A percentile compares a stretch with the other conserved stretches of the same genome.
Conservation (phyloP, 2,113 vertebrate species). For the Origma solitaria region DNA sequence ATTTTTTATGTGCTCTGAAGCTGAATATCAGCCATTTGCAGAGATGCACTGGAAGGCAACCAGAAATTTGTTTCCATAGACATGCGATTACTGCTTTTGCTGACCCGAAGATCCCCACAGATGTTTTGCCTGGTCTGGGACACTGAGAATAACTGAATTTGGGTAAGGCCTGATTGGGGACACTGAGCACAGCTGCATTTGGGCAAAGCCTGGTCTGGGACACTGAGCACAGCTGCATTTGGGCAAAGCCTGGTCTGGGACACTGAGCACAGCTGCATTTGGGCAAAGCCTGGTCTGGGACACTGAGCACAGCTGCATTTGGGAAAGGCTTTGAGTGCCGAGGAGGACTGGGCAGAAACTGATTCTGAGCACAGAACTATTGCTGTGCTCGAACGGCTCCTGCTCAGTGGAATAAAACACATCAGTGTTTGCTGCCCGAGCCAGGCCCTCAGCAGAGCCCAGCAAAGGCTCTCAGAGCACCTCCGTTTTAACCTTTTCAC, state of each 20-base stretch:
- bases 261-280: no score
- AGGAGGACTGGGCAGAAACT: background rate
- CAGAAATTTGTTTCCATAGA: background rate
- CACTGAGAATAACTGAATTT: background rate
- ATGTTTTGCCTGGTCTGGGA: background rate
- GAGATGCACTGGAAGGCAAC: conserved; percentile 20
- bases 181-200: no score
- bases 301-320: background rate
- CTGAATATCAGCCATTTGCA: conserved; percentile 47
- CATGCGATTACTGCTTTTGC: background rate
- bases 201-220: no score
- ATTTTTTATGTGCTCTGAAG: conserved; percentile 72
- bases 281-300: no score
- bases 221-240: no score
- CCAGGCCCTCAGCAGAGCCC: background rate
- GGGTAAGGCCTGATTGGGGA: no score
- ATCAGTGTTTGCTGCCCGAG: background rate
- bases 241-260: background rate
- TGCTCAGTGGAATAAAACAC: background rate
- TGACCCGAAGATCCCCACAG: background rate
- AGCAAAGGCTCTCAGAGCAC: background rate
- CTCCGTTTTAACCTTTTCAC: background rate
- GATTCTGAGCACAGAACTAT: background rate
- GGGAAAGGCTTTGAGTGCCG: background rate
- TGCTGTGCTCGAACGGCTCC: background rate